Evolutionary conservation across 2,888 invertebrate genomes (phyloP).

Genomic region (Criorhina ranunculi): DNA sequence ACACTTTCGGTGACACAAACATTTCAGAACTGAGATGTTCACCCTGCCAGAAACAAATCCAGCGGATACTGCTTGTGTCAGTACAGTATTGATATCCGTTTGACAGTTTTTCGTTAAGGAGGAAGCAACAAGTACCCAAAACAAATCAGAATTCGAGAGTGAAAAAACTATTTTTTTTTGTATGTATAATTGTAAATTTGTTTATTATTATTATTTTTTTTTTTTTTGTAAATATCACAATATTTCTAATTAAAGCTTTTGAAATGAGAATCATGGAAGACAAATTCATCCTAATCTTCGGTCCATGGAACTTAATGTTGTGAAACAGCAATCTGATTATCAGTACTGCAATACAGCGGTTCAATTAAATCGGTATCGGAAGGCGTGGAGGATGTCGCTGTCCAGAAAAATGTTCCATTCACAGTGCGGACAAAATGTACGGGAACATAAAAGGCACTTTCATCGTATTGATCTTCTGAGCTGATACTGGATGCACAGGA

Average conservation of each 20-base stretch:
- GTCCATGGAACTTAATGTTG: slow-evolving; percentile 87
- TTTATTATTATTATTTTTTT: slow-evolving; percentile 9
- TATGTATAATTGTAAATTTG: slow-evolving; percentile 23
- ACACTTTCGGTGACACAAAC: no score
- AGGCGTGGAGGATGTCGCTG: slow-evolving; percentile 86
- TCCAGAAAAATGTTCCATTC: slow-evolving; percentile 94
- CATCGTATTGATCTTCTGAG: slow-evolving; percentile 82
- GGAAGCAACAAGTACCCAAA: background rate
- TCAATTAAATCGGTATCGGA: slow-evolving; percentile 83
- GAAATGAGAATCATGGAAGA: slow-evolving; percentile 50
- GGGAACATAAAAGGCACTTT: slow-evolving; percentile 84
- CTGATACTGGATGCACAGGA: slow-evolving; percentile 74
- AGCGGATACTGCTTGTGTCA: no score
- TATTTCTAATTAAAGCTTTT: slow-evolving; percentile 58
- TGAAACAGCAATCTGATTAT: slow-evolving; percentile 82
- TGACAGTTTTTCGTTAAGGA: no score
- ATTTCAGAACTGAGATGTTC: no score
- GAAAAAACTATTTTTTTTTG: background rate
- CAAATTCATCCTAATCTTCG: slow-evolving; percentile 82
- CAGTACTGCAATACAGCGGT: slow-evolving; percentile 82
- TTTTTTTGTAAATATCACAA: slow-evolving; percentile 67
- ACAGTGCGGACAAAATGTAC: slow-evolving; percentile 92
- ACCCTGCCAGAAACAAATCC: no score
- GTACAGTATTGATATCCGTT: no score
- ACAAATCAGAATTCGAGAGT: background rate